A percentile compares a stretch with the other conserved stretches of the same genome.
Evolutionary conservation across 2,888 invertebrate genomes (phyloP).

Genomic region (Plusia festucae): DNA sequence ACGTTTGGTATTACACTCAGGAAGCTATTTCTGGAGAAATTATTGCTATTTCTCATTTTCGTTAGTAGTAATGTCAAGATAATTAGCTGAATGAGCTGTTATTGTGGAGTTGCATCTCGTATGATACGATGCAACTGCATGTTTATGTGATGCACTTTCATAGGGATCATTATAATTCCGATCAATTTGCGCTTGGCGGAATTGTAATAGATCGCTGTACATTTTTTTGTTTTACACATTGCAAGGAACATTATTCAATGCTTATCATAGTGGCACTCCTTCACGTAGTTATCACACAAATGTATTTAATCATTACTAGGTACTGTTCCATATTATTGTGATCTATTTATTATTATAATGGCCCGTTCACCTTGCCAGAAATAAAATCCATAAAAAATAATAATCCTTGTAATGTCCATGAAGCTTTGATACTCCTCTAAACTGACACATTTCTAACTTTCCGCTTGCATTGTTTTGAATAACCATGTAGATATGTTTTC

Average conservation of each 20-base stretch:
- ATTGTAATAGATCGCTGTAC: constrained; percentile 60
- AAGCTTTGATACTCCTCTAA: constrained; percentile 75
- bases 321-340: constrained; percentile 24
- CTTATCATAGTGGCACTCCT: constrained; percentile 64
- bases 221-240: constrained; percentile 76
- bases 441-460: constrained; percentile 80
- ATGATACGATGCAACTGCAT: constrained; percentile 62
- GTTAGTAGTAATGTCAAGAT: constrained; percentile 30
- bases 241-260: constrained; percentile 85
- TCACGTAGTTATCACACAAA: constrained; percentile 46
- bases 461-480: constrained; percentile 85
- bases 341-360: constrained; percentile 31
- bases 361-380: constrained; percentile 30
- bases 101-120: constrained; percentile 61
- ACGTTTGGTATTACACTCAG: constrained; percentile 74
- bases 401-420: constrained; percentile 82
- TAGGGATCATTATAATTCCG: constrained; percentile 65
- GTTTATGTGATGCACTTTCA: constrained; percentile 61
- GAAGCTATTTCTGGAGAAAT: constrained; percentile 67
- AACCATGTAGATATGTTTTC: constrained; percentile 87
- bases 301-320: constrained; percentile 16
- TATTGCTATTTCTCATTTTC: constrained; percentile 18
- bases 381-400: constrained; percentile 61
- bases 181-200: constrained; percentile 40
- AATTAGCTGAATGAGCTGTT: constrained; percentile 66